Conservation (phyloP, 2,888 invertebrate genomes). For the Dryomyza anilis region DNA sequence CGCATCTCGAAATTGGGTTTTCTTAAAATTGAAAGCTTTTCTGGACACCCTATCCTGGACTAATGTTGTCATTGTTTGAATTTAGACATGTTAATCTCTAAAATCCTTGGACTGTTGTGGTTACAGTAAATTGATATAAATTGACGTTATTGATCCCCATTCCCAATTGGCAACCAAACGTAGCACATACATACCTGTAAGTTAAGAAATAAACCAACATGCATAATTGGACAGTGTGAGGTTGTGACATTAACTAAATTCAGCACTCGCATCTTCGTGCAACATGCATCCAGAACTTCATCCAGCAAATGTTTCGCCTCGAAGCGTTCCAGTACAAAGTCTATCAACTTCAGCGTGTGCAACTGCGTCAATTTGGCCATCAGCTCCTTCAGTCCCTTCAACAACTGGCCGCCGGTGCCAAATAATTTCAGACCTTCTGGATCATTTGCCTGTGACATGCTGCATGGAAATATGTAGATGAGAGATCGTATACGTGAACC, state of each 20-base stretch:
- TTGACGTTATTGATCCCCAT: too few species aligned
- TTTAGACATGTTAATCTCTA: too few species aligned
- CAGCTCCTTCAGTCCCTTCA: constrained; percentile 70
- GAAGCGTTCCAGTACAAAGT: constrained; percentile 74
- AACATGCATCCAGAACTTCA: constrained; percentile 71
- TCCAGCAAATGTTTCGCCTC: constrained; percentile 76
- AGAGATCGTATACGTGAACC: constrained; percentile 67
- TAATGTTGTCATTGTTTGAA: too few species aligned
- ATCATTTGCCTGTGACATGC: constrained; percentile 70
- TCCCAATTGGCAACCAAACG: too few species aligned
- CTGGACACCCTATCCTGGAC: too few species aligned
- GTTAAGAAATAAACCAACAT: constrained; percentile 77
- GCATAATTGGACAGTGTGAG: constrained; percentile 71
- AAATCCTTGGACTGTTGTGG: neutral
- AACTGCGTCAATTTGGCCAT: constrained; percentile 71
- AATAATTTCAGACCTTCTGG: constrained; percentile 70
- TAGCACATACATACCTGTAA: too few species aligned
- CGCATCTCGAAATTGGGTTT: too few species aligned
- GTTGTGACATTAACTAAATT: constrained; percentile 78
- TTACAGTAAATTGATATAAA: neutral
- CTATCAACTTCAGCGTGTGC: constrained; percentile 70
- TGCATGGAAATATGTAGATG: constrained; percentile 77
- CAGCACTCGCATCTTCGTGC: constrained; percentile 67
- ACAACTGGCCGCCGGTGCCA: constrained; percentile 77
- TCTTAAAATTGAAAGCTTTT: too few species aligned